These are phyloP conservation scores for Trisateles emortualis DNA, from an alignment of 2,888 invertebrate genomes.

Conservation along the genomic window DNA sequence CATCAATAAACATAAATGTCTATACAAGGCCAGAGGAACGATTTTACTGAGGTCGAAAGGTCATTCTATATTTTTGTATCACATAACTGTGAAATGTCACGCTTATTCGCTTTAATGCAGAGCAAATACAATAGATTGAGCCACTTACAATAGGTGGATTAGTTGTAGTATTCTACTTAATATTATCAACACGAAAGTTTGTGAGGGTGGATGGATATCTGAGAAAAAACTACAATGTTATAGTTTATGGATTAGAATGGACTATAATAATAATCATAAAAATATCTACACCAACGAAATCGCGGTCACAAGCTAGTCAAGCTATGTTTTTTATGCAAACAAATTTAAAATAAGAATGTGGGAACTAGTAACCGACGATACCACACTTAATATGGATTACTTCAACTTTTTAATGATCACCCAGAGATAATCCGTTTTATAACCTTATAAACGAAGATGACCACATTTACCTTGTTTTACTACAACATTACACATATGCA, in stretches of 20 bases:
- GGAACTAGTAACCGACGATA: not conserved
- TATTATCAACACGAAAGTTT: too few species aligned
- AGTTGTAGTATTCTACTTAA: too few species aligned
- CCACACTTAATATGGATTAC: not conserved
- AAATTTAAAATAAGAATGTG: not conserved
- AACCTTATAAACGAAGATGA: not conserved
- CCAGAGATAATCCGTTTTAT: constrained; percentile 4
- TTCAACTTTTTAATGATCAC: constrained; percentile 9
- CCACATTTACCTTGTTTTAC: constrained; percentile 14
- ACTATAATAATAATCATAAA: too few species aligned
- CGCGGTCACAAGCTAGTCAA: too few species aligned
- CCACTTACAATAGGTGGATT: not conserved
- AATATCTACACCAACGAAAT: too few species aligned
- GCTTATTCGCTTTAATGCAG: constrained; percentile 7
- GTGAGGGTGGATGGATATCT: too few species aligned
- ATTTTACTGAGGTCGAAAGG: constrained; percentile 40
- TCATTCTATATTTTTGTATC: constrained; percentile 42
- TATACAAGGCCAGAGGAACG: constrained; percentile 38
- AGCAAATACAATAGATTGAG: not conserved
- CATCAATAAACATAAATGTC: constrained; percentile 47
- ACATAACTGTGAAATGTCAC: constrained; percentile 17
- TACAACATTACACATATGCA: constrained; percentile 9
- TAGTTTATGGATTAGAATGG: too few species aligned
- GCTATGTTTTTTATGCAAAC: too few species aligned
- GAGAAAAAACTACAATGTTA: too few species aligned